Conservation (phyloP, 2,113 vertebrate genomes). For the Lagopus leucura region DNA sequence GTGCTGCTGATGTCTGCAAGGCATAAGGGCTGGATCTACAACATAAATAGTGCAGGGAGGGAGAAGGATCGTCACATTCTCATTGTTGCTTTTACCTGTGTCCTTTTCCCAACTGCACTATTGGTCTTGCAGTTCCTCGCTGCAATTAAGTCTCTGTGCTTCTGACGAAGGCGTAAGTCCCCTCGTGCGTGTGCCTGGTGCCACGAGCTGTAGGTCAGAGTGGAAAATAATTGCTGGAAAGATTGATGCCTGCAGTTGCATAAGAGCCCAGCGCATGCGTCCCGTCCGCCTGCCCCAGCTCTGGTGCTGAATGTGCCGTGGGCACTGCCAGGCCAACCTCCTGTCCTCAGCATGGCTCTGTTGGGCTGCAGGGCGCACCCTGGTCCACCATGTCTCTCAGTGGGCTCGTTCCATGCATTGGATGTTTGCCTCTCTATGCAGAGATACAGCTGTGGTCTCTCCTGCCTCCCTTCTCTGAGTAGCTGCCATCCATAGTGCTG, state of each 20-base stretch:
- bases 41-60: background rate
- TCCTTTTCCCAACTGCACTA: background rate
- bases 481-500: rapidly evolving
- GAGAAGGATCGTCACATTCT: background rate
- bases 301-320: rapidly evolving
- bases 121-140: background rate
- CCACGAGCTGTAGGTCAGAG: background rate
- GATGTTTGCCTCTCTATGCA: rapidly evolving
- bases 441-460: background rate
- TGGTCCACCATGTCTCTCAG: background rate
- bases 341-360: background rate
- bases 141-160: background rate
- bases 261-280: background rate
- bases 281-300: rapidly evolving
- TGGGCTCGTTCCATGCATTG: background rate
- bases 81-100: background rate
- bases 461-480: background rate
- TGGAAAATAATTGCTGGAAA: background rate
- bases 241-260: background rate
- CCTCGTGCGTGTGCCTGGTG: rapidly evolving
- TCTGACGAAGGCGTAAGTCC: rapidly evolving
- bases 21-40: background rate
- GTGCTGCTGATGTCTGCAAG: background rate
- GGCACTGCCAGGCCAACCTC: background rate
- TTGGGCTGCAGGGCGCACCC: background rate